Percentiles rank a stretch among this genome's conserved stretches.
These are phyloP conservation scores for Lysandra bellargus DNA, from an alignment of 2,888 invertebrate genomes.

Conservation along the genomic window DNA sequence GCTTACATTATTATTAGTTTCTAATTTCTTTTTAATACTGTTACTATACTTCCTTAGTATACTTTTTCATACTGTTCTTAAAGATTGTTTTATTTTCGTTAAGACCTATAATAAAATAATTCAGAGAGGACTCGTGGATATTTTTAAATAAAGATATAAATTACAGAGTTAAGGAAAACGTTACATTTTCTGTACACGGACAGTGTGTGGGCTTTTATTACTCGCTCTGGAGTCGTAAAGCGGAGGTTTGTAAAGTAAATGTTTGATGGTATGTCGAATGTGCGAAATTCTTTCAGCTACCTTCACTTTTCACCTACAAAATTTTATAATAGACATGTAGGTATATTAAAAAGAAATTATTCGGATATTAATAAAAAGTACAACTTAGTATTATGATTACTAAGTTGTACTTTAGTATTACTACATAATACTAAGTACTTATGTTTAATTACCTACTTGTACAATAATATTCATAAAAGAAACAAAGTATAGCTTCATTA, in stretches of 20 bases:
- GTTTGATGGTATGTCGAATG: constrained; percentile 9
- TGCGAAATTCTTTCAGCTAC: background rate
- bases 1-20: background rate
- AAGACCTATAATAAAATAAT: background rate
- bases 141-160: background rate
- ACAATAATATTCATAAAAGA: no score
- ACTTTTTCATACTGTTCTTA: no score
- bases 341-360: background rate
- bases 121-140: background rate
- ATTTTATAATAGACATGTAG: background rate
- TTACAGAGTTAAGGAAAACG: background rate
- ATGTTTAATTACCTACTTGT: no score
- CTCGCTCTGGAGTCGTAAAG: constrained; percentile 18
- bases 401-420: no score
- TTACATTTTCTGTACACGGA: background rate
- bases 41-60: no score
- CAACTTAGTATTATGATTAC: no score
- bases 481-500: no score
- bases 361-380: no score
- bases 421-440: no score
- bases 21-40: background rate
- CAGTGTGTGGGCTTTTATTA: constrained; percentile 1
- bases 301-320: background rate
- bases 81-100: background rate
- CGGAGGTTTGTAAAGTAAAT: background rate